These are phyloP conservation scores for Ips typographus DNA, from an alignment of 1,140 invertebrate species.

Conservation along the genomic window DNA sequence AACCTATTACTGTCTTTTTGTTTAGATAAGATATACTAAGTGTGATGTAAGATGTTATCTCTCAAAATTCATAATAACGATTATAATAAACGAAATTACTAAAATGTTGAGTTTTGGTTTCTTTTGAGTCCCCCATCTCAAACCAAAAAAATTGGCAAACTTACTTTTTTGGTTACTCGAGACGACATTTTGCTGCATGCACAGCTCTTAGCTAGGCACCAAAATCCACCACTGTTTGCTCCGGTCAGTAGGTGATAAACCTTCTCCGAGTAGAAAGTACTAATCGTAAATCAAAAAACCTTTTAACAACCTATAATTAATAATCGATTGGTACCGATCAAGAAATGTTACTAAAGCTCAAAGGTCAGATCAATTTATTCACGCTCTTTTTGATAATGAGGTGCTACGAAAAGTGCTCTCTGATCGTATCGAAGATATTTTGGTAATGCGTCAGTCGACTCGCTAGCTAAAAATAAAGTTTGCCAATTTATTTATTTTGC, in stretches of 20 bases:
- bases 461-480: too few relatives aligned
- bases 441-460: too few relatives aligned
- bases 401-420: background rate
- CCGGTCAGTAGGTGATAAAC: conserved; percentile 14
- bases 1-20: conserved; percentile 37
- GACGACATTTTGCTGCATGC: background rate
- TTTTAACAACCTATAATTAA: conserved; percentile 31
- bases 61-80: conserved; percentile 53
- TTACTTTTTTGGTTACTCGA: conserved; percentile 23
- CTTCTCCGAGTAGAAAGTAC: conserved; percentile 2
- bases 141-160: conserved; percentile 38
- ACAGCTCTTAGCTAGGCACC: background rate
- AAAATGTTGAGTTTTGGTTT: conserved; percentile 41
- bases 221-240: conserved; percentile 47
- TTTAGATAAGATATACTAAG: conserved; percentile 50
- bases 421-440: too few relatives aligned
- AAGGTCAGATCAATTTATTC: background rate
- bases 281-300: conserved; percentile 30
- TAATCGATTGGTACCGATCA: conserved; percentile 1
- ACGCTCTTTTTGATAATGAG: too few relatives aligned
- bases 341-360: background rate
- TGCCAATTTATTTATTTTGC: too few relatives aligned
- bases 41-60: conserved; percentile 54
- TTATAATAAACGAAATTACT: conserved; percentile 51
- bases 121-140: conserved; percentile 6